These are phyloP conservation scores for Acrocephalus kingi DNA, from an alignment of 2,113 vertebrate species.

Conservation along the genomic window DNA sequence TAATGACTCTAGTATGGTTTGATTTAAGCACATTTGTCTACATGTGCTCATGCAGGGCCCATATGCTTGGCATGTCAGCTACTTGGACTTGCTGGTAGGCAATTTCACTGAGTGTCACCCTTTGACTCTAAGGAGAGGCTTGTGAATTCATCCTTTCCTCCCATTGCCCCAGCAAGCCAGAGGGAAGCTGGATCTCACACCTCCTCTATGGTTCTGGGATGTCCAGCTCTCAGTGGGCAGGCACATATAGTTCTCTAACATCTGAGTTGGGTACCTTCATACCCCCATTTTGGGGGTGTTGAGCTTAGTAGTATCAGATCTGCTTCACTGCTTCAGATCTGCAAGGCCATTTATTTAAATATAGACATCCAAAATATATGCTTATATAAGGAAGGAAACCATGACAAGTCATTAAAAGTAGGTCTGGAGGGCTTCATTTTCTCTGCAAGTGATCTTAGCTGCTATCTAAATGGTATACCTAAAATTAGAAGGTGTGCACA, in stretches of 20 bases:
- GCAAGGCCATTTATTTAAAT: not conserved
- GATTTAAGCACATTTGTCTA: not conserved
- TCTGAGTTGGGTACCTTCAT: accelerated
- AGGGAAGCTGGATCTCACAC: not conserved
- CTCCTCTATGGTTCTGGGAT: not conserved
- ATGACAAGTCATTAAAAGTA: not conserved
- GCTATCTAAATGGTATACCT: not conserved
- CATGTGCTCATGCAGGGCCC: not conserved
- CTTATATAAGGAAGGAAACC: not conserved
- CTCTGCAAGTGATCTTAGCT: not conserved
- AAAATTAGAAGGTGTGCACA: not conserved
- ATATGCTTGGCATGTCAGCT: not conserved
- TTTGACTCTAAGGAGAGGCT: not conserved
- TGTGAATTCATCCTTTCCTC: not conserved
- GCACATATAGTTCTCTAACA: accelerated
- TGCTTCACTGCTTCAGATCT: not conserved
- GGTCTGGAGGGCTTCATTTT: not conserved
- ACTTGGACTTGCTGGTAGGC: not conserved
- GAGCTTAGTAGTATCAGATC: not conserved
- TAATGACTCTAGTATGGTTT: not conserved
- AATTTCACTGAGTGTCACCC: not conserved
- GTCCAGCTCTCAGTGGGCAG: not conserved
- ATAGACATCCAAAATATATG: not conserved
- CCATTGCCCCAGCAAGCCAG: not conserved
- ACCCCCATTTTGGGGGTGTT: not conserved